Evolutionary conservation across 2,888 invertebrate genomes (phyloP).

Genomic region (Habrosyne pyritoides): DNA sequence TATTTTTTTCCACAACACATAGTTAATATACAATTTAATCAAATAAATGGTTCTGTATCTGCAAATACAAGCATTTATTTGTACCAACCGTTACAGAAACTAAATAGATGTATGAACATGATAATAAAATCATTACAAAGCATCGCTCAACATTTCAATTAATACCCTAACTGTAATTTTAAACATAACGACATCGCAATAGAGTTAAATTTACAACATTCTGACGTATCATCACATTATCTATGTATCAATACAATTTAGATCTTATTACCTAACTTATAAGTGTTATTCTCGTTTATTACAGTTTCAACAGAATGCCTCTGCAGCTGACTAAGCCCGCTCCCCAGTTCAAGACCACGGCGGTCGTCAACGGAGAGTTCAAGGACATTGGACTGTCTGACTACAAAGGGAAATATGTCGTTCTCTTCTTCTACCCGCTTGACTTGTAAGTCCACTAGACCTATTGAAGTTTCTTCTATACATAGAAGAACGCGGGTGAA

Average conservation of each 20-base stretch:
- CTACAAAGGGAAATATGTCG: conserved; percentile 94
- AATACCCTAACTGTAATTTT: not conserved
- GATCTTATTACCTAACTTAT: conserved; percentile 3
- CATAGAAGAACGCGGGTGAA: no score
- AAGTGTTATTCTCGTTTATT: conserved; percentile 25
- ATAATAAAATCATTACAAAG: no score
- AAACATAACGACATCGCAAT: not conserved
- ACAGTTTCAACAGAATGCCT: conserved; percentile 83
- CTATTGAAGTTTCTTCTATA: no score
- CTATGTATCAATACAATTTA: not conserved
- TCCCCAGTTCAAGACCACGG: conserved; percentile 90
- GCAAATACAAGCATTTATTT: no score
- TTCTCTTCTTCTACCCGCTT: conserved; percentile 95
- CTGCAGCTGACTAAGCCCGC: conserved; percentile 88
- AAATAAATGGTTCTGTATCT: no score
- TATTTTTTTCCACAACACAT: no score
- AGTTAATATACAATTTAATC: no score
- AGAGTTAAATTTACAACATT: not conserved
- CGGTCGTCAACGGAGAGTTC: conserved; percentile 92
- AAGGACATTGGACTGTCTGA: conserved; percentile 90
- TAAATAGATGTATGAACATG: no score
- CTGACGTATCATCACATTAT: not conserved
- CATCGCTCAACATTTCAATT: not conserved
- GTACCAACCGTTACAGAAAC: no score
- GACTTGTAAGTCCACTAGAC: conserved; percentile 89